Evolutionary conservation across 2,113 vertebrate genomes (phyloP).

Genomic region (Puffinus mauretanicus): DNA sequence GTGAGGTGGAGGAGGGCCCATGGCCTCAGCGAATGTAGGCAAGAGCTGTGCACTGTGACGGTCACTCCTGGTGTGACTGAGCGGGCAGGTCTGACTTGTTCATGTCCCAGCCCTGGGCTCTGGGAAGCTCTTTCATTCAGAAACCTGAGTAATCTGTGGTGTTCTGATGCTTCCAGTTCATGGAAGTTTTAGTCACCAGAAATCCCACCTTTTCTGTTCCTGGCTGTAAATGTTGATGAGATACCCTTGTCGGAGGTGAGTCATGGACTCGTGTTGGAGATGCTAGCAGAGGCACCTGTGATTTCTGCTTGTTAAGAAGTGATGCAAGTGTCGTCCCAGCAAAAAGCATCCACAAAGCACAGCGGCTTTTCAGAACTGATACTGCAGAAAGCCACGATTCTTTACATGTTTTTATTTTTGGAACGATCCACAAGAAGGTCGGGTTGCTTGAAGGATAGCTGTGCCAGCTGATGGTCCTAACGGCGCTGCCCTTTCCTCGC

Average conservation of each 20-base stretch:
- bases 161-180: fast-evolving
- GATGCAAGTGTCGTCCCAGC: neutral
- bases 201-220: neutral
- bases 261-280: neutral
- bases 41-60: neutral
- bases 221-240: neutral
- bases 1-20: neutral
- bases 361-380: neutral
- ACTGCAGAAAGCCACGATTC: neutral
- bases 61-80: neutral
- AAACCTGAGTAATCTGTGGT: neutral
- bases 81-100: neutral
- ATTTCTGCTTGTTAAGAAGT: neutral
- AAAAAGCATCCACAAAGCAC: neutral
- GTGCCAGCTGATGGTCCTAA: neutral
- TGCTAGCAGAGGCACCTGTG: neutral
- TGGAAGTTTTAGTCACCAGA: neutral
- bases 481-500: neutral
- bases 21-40: neutral
- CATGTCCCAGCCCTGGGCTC: neutral
- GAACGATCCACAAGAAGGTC: neutral
- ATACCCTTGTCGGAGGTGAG: neutral
- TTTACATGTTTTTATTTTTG: neutral
- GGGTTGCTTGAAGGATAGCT: neutral
- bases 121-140: neutral